Conservation (phyloP, 92 coral and sea anemone species). For the Ricordea florida region DNA sequence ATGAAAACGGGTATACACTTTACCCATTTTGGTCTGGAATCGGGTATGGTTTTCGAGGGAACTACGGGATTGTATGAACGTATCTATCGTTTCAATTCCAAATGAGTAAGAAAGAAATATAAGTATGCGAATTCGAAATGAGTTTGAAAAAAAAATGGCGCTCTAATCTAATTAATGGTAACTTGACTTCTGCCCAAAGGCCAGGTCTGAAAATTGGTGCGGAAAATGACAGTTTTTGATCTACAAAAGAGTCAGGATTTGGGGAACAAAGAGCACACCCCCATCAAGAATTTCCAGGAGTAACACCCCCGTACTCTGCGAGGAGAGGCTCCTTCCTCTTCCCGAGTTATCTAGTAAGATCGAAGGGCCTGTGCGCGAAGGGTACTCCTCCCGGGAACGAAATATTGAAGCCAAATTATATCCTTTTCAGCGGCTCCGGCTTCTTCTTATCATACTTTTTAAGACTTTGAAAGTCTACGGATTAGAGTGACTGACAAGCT, state of each 20-base stretch:
- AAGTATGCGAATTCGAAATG: background rate
- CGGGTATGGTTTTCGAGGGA: too few relatives aligned
- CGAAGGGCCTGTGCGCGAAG: too few relatives aligned
- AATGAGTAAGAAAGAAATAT: background rate
- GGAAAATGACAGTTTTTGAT: too few relatives aligned
- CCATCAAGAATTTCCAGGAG: background rate
- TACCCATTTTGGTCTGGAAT: too few relatives aligned
- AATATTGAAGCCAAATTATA: slow-evolving; percentile 5
- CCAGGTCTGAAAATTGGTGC: too few relatives aligned
- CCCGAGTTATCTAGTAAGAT: too few relatives aligned
- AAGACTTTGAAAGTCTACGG: slow-evolving; percentile 10
- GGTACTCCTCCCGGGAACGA: background rate
- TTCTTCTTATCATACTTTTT: slow-evolving; percentile 3
- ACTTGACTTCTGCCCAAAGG: background rate
- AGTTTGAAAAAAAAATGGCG: background rate
- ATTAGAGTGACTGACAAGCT: slow-evolving; percentile 14
- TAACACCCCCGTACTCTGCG: background rate
- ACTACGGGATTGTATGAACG: too few relatives aligned
- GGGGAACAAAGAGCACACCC: slow-evolving; percentile 4
- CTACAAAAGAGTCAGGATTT: background rate
- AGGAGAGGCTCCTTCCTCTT: too few relatives aligned
- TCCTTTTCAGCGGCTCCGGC: background rate
- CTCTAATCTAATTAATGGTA: background rate
- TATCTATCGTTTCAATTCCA: too few relatives aligned
- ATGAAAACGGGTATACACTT: too few relatives aligned